Base-by-base conservation (phyloP, 1,140 invertebrate species). In the Hormaphis cornu region DNA sequence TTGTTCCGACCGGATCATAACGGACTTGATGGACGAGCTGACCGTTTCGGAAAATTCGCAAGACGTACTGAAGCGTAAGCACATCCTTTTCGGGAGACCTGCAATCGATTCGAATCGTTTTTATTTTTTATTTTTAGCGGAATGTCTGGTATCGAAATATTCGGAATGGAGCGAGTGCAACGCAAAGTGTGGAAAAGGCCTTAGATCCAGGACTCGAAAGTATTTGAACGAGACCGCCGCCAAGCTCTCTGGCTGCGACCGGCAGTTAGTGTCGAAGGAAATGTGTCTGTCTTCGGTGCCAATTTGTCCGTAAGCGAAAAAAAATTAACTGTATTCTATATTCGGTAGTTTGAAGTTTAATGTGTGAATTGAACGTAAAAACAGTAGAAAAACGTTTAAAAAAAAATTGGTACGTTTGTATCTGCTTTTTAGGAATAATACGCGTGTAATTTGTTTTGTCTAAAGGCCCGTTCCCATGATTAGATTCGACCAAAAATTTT, bases 161-260 rank as follows among this genome's bases (percentile, higher is more conserved):
- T 84, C 83, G 10, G 75, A 82, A 16, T 95, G 89, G 89, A 87
- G 85, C 20, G 78, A 82, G 1, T 95, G 92, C 78, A 92, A 90
- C 1, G 91, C 90, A 44, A 85, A 82, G 16, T 95, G 92, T 77
- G 92, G 93, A 16, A 94, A 94, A 81, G 93, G 92, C 3, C 80
- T 93, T 48, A 72, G 70, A 30, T 53, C 70, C 12, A 50, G 72
- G 30, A 72, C 28, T n/a, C 42, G 75, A 83, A 88, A 72, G 91
- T 91, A 86, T 82, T 91, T 71, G 77, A 76, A 26, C 7, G 37
- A 54, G 2, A 53, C 28, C 0, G 28, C 33, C 7, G 73, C 73
- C 12, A 52, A 70, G 18, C 30, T 35, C 4, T 61, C 59, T n/a
- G 78, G 84, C 66, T 95, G 93, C 78, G 86, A 87, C 73, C 81